Evolutionary conservation across 2,888 invertebrate species (phyloP), one percentile per base, ranked within the genome.

Genomic region (Amphimallon solstitiale): DNA sequence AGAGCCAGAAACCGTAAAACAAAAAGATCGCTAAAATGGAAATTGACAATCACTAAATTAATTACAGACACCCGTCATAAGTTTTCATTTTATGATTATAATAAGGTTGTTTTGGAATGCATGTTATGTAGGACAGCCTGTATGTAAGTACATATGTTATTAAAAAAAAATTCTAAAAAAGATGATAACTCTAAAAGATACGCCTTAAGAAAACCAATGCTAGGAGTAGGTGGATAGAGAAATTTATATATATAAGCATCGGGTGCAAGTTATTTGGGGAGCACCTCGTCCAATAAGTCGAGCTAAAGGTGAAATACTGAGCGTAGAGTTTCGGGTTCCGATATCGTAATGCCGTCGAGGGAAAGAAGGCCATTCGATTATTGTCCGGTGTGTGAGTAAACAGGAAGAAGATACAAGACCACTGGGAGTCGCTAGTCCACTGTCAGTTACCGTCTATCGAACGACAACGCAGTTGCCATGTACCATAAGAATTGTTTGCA

Each of bases 321-420:
- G 43, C 56, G 43, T 43, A 59, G 23, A 59, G 43, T 59, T 70
- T 67, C 68, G 66, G 62, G 48, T 67, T 63, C 72, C 72, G 72
- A 73, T 75, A 73, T 68, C 72, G 69, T 74, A 75, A 75, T 75
- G 71, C 72, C 73, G 71, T 70, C 73, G 72, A 67, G 72, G 74
- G 74, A 72, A 71, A 68, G 67, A 69, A 66, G 68, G 67, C 67
- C 67, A 70, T 72, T 75, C 75, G 75, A 75, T 75, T 75, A 75
- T 75, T 75, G 75, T 73, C 74, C 73, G 69, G 72, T 69, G 68
- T 69, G 70, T 71, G 69, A 74, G 75, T 73, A 75, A 74, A 74
- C 73, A 74, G 72, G 73, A 72, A 75, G 73, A 72, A 75, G 74
- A 73, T 75, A 75, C 72, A 73, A 71, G 73, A 70, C 75, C 72